phyloP scores from a whole-genome alignment of 2,113 vertebrate genomes.

The Zosterops pallidus region DNA sequence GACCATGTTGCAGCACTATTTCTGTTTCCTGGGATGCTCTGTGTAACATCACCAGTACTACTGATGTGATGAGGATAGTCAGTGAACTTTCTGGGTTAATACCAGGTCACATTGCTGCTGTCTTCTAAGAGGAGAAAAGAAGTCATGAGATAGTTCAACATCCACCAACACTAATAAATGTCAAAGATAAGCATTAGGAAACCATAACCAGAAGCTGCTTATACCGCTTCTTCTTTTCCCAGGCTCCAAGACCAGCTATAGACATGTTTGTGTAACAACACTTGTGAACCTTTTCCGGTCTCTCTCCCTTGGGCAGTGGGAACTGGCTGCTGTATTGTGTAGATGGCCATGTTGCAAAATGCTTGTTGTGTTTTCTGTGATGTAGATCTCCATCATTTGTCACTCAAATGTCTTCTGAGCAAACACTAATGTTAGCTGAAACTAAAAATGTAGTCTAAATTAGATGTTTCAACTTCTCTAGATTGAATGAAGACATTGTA shows the following conservation, averaged over 20 bases:
- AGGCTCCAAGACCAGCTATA: neutral
- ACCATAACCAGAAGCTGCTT: neutral
- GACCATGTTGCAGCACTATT: neutral
- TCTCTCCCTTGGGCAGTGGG: neutral
- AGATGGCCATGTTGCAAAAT: neutral
- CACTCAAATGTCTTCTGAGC: neutral
- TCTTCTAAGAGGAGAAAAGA: neutral
- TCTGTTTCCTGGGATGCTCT: neutral
- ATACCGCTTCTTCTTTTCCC: conserved; percentile 8
- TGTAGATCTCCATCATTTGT: neutral
- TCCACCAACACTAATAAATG: neutral
- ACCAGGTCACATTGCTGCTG: neutral
- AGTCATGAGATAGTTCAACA: neutral
- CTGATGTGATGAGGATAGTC: neutral
- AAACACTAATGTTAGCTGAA: neutral
- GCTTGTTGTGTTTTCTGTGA: neutral
- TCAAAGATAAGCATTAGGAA: neutral
- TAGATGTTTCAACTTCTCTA: neutral
- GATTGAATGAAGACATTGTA: neutral
- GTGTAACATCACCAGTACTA: neutral
- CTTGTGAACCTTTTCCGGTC: neutral
- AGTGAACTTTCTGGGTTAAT: neutral
- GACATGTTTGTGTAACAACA: neutral
- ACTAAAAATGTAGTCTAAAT: neutral
- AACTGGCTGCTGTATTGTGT: neutral